These are phyloP conservation scores for Dendrolimus pini DNA, from an alignment of 2,888 invertebrate species.

Conservation along the genomic window DNA sequence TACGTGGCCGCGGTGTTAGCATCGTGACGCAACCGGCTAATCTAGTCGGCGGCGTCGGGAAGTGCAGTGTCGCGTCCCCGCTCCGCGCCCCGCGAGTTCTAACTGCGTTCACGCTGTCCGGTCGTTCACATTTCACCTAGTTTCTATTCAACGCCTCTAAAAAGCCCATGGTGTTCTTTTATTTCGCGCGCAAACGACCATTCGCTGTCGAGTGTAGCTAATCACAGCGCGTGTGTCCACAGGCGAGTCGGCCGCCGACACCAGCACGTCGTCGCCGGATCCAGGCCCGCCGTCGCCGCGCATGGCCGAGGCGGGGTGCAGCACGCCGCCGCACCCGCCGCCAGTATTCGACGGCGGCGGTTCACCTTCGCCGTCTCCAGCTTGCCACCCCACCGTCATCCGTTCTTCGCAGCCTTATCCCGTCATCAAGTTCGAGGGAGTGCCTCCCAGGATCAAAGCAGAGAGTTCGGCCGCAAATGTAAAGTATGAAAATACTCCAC, in stretches of 20 bases:
- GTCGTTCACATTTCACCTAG: constrained; percentile 76
- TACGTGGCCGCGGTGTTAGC: constrained; percentile 44
- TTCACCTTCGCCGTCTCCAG: constrained; percentile 57
- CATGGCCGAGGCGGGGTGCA: constrained; percentile 82
- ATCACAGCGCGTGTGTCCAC: constrained; percentile 55
- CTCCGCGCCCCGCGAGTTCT: constrained; percentile 61
- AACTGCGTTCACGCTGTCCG: constrained; percentile 63
- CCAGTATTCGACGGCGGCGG: constrained; percentile 71
- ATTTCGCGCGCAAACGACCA: constrained; percentile 32
- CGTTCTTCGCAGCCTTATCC: constrained; percentile 76
- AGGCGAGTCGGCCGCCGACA: constrained; percentile 95
- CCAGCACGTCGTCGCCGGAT: constrained; percentile 94
- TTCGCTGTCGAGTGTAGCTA: constrained; percentile 34
- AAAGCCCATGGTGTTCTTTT: constrained; percentile 59
- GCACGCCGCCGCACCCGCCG: constrained; percentile 77
- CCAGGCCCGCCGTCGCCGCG: constrained; percentile 90
- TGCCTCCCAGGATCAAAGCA: constrained; percentile 44
- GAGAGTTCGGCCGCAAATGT: constrained; percentile 43
- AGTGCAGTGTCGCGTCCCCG: constrained; percentile 76
- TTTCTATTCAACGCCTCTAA: constrained; percentile 68
- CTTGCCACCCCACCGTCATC: constrained; percentile 72
- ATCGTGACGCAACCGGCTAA: constrained; percentile 74
- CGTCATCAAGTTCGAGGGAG: constrained; percentile 78
- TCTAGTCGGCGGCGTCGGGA: constrained; percentile 75
- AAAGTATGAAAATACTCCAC: constrained; percentile 44